Evolutionary conservation across 2,888 invertebrate species (phyloP), one percentile per base, ranked within the genome.

Genomic region (Sphaerophoria rueppellii): DNA sequence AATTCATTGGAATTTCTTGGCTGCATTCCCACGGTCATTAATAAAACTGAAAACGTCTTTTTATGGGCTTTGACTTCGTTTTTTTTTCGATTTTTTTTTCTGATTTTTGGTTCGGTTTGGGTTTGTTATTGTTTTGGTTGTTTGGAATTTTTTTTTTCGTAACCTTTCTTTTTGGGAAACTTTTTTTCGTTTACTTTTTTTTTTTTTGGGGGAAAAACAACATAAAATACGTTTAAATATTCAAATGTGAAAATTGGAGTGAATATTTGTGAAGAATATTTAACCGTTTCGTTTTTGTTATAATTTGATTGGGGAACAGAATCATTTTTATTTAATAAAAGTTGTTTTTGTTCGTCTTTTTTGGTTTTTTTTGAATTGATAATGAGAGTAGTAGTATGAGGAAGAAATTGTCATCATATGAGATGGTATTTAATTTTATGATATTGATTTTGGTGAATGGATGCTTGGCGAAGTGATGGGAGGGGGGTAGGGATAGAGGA

Each of bases 11-110:
- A 85, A 85, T 85, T 85, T 73, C 73, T 81, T 85, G 48, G 76
- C 81, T 81, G 85, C 85, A 85, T 90, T 90, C 90, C 90, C 90
- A 90, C 90, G 90, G 89, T 88, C 90, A 90, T 90, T 90, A 90
- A 90, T 90, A 90, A 90, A 90, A 90, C 90, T 90, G 89, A 90
- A 85, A 90, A 90, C 90, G 90, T 90, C 88, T 89, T 88, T 89
- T 88, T 89, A 89, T 89, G 89, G 88, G 88, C 88, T 89, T 88
- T 89, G 88, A 88, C 86, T 80, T 82, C 82, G 82, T 86, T 85
- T 79, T 60, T 60, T 5, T 52, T 52, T 57, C 14, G n/a, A 7
- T 46, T 50, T 48, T 50, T 50, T 16, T 48, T 48, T 48, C 14
- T 48, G 4, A 6, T 50, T 58, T 85, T 85, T 70, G 85, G 85